Evolutionary conservation across 1,140 invertebrate species (phyloP).

Genomic region (Drosophila insularis): DNA sequence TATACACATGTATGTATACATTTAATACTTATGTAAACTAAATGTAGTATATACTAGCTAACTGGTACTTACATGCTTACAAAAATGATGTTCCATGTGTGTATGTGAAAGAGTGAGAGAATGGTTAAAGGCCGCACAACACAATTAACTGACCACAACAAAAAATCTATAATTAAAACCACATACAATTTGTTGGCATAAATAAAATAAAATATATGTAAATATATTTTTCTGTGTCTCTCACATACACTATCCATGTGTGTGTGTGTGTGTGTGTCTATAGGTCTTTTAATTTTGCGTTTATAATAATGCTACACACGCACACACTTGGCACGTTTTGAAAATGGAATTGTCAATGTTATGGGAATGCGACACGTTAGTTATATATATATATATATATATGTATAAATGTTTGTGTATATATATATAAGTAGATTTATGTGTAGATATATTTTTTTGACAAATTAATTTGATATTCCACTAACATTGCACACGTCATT

Average conservation of each 20-base stretch:
- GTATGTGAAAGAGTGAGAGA: constrained; percentile 21
- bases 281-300: constrained; percentile 6
- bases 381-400: background rate
- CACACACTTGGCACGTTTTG: constrained; percentile 10
- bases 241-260: background rate
- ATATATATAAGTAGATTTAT: constrained; percentile 3
- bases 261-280: background rate
- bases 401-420: background rate
- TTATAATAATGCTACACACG: constrained; percentile 9
- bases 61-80: constrained; percentile 8
- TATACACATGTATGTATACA: background rate
- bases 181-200: constrained; percentile 36
- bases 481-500: constrained; percentile 12
- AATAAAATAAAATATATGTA: constrained; percentile 9
- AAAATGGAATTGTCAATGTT: constrained; percentile 10
- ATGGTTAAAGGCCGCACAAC: constrained; percentile 20
- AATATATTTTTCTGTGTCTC: background rate
- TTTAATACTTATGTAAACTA: background rate
- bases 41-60: background rate
- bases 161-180: constrained; percentile 52
- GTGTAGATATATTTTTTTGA: constrained; percentile 26
- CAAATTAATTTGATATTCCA: constrained; percentile 42
- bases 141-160: constrained; percentile 47
- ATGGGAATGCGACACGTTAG: constrained; percentile 9
- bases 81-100: constrained; percentile 38